Evolutionary conservation across 2,888 invertebrate species (phyloP), one percentile per base, ranked within the genome.

Genomic region (Drosophila kokeensis): DNA sequence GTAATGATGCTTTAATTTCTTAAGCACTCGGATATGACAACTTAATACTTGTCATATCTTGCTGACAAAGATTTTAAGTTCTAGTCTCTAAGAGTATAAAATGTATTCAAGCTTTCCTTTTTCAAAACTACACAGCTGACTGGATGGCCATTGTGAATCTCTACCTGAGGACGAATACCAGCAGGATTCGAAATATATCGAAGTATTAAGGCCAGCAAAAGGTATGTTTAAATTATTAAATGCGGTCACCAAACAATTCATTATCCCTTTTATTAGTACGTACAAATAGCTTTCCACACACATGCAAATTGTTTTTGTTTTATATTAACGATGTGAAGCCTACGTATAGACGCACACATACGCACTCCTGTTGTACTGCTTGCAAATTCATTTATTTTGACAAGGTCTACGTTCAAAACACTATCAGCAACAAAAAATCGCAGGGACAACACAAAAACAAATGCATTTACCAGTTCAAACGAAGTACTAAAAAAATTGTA

Each of bases 341-440:
- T 13, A 60, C 36, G 2, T 45, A 30, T 30, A 11, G 30, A 59
- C 13, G 0, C 49, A 53, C 48, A 24, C 42, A 24, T 54, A 50
- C 36, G 50, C 49, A 58, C 55, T 36, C 48, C 52, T 52, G 54
- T 63, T 53, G 49, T 50, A 55, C 57, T 34, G 52, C 69, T 65
- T 76, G 75, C 72, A 75, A 87, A 87, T 80, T 87, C 73, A 89
- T 85, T 76, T 82, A 89, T 87, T 84, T 82, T 36, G 65, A 74
- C 83, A 79, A 61, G 66, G 67, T 64, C 52, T 61, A 71, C 42
- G 45, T 58, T 45, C 53, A 75, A 53, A 63, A 65, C 50, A 49
- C 70, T 48, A 64, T 48, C 54, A 70, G 54, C 69, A 67, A 53
- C 71, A 80, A 70, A 83, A 80, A 80, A 73, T 88, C 73, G 76